Conservation (phyloP, 2,113 vertebrate genomes). For the Nicator chloris region DNA sequence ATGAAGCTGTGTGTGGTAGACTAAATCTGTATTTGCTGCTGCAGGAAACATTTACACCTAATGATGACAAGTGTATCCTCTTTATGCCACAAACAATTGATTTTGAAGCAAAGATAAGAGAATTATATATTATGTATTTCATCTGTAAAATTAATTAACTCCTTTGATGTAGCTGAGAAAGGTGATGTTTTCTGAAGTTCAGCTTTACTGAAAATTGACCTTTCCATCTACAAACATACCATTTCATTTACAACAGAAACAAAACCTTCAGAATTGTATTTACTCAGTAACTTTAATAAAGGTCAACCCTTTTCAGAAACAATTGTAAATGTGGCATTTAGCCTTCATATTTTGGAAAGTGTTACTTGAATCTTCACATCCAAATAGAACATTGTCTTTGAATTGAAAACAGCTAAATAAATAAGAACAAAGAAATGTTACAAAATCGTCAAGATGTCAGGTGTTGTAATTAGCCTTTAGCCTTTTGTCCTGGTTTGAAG, state of each 20-base stretch:
- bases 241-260: conserved; percentile 78
- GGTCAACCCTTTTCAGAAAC: conserved; percentile 75
- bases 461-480: background rate
- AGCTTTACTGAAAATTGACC: conserved; percentile 73
- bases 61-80: conserved; percentile 38
- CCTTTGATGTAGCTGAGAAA: conserved; percentile 63
- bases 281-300: conserved; percentile 77
- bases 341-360: conserved; percentile 67
- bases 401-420: conserved; percentile 56
- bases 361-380: conserved; percentile 63
- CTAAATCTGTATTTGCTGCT: conserved; percentile 10
- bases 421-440: conserved; percentile 39
- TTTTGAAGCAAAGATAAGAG: conserved; percentile 57
- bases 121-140: conserved; percentile 54
- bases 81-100: conserved; percentile 50
- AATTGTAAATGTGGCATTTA: conserved; percentile 81
- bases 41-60: conserved; percentile 47
- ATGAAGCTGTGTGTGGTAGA: background rate
- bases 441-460: background rate
- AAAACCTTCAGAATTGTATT: conserved; percentile 73
- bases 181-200: conserved; percentile 51
- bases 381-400: conserved; percentile 34
- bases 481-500: background rate
- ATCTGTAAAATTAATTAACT: conserved; percentile 74
- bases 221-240: conserved; percentile 76